These are phyloP conservation scores for Melanotaenia trifasciata DNA, from an alignment of 2,797 vertebrate species.

Conservation along the genomic window DNA sequence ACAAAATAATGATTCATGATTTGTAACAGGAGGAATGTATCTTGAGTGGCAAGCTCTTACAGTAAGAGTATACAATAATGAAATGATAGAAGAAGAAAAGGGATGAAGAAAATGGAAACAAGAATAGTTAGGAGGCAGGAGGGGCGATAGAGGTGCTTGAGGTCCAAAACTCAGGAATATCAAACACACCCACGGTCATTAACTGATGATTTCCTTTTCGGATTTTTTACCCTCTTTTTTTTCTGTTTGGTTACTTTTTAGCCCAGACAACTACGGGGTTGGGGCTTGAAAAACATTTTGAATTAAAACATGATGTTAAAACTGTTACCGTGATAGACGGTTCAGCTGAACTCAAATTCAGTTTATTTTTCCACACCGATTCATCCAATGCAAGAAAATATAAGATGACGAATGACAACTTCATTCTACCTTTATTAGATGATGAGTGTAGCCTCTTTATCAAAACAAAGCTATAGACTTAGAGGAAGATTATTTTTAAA, in stretches of 20 bases:
- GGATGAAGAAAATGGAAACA: background rate
- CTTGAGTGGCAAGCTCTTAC: background rate
- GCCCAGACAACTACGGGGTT: background rate
- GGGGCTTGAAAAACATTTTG: too few relatives aligned
- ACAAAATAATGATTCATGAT: background rate
- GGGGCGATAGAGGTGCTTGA: background rate
- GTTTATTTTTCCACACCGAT: background rate
- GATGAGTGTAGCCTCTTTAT: background rate
- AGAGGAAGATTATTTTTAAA: background rate
- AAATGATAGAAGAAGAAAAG: background rate
- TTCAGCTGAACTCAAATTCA: background rate
- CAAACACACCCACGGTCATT: too few relatives aligned
- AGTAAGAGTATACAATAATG: background rate
- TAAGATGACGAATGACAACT: conserved; percentile 13
- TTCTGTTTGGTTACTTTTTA: background rate
- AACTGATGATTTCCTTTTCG: too few relatives aligned
- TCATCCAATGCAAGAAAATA: conserved; percentile 4
- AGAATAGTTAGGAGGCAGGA: background rate
- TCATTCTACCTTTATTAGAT: too few relatives aligned
- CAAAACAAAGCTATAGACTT: background rate
- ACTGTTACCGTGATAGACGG: background rate
- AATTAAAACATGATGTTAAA: background rate
- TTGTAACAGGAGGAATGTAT: background rate
- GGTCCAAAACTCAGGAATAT: background rate
- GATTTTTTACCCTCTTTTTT: background rate